Evolutionary conservation across 2,113 vertebrate species (phyloP).

Genomic region (Zosterops japonicus): DNA sequence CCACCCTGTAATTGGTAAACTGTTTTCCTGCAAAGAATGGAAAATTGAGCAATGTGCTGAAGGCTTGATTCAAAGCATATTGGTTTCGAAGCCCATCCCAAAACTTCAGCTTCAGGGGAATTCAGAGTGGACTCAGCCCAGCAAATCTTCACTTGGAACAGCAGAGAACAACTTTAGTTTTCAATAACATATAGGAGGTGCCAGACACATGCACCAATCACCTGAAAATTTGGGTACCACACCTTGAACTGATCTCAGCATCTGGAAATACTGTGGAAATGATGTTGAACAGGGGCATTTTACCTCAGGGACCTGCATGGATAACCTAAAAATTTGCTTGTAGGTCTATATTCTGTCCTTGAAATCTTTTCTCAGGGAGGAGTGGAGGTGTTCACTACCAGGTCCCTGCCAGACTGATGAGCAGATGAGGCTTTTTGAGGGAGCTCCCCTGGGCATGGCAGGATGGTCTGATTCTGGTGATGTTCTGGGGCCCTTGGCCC

Average conservation of each 20-base stretch:
- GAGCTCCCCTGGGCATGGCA: not conserved
- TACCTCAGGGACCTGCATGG: not conserved
- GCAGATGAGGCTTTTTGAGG: not conserved
- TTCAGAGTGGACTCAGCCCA: not conserved
- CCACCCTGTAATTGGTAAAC: slow-evolving; percentile 26
- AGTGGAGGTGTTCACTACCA: not conserved
- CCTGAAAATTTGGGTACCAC: not conserved
- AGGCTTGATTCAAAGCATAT: slow-evolving; percentile 53
- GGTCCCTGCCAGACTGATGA: not conserved
- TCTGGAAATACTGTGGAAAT: not conserved
- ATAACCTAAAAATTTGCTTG: not conserved
- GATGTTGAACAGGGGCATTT: not conserved
- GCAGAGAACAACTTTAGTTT: not conserved
- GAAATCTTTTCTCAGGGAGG: not conserved
- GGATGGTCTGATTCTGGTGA: not conserved
- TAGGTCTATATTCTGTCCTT: not conserved
- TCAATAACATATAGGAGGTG: not conserved
- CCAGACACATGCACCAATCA: not conserved
- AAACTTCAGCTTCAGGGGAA: not conserved
- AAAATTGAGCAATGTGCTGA: slow-evolving; percentile 61
- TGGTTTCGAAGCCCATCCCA: slow-evolving; percentile 31
- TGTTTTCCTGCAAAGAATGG: slow-evolving; percentile 55
- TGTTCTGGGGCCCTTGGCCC: not conserved
- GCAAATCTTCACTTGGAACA: not conserved
- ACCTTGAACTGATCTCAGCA: not conserved